phyloP scores from a whole-genome alignment of 2,888 invertebrate species.

The Thalpophila matura region DNA sequence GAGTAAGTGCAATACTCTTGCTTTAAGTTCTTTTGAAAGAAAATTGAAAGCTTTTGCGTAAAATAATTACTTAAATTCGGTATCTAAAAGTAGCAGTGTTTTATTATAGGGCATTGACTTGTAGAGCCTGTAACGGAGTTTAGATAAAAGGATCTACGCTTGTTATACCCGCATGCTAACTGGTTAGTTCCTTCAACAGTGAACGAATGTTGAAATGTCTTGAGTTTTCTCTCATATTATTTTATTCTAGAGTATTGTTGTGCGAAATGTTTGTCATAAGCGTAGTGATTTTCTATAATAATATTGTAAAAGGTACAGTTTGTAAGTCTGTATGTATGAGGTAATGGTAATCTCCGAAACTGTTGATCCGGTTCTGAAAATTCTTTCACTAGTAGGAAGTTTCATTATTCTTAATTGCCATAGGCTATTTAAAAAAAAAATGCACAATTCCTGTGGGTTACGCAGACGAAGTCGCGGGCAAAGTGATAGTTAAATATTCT shows the following conservation, averaged over 20 bases:
- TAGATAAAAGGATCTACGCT: not conserved
- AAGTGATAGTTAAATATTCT: too few species aligned
- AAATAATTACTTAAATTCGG: conserved; percentile 19
- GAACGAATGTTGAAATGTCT: not conserved
- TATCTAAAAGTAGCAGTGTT: not conserved
- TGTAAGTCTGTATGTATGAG: too few species aligned
- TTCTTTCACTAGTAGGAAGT: too few species aligned
- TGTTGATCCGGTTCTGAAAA: too few species aligned
- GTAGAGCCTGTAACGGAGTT: not conserved
- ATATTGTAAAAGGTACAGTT: too few species aligned
- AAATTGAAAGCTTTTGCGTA: conserved; percentile 34
- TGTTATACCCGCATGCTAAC: conserved; percentile 12
- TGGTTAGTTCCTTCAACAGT: not conserved
- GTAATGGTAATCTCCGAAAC: too few species aligned
- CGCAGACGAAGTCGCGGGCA: too few species aligned
- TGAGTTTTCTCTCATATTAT: not conserved
- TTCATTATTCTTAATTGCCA: too few species aligned
- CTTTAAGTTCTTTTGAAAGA: conserved; percentile 2
- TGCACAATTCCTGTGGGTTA: too few species aligned
- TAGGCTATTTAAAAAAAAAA: too few species aligned
- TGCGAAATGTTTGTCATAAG: too few species aligned
- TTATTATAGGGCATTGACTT: conserved; percentile 1
- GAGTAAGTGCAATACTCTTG: conserved; percentile 13
- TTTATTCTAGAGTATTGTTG: not conserved
- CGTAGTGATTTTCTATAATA: too few species aligned